Evolutionary conservation across 2,888 invertebrate species (phyloP).

Genomic region (Luperina nickerlii): DNA sequence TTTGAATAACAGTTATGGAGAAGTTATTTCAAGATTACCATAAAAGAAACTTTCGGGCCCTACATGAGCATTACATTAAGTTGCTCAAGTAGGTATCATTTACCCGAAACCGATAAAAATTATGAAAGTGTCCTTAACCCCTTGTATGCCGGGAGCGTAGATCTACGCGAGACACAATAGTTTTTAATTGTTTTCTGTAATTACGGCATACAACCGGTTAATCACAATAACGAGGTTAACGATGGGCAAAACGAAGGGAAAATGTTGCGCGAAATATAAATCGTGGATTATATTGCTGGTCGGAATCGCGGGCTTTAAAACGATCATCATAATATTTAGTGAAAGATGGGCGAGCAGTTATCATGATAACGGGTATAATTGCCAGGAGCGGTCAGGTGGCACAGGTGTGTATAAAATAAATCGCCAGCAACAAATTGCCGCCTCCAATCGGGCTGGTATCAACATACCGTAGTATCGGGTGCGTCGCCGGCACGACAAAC

Average conservation of each 20-base stretch:
- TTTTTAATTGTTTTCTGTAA: too few species aligned
- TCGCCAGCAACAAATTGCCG: conserved; percentile 68
- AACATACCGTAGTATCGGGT: conserved; percentile 61
- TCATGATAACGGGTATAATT: conserved; percentile 49
- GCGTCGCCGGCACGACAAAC: conserved; percentile 81
- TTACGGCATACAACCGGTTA: too few species aligned
- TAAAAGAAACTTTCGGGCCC: conserved; percentile 38
- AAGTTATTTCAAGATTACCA: conserved; percentile 51
- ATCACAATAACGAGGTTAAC: conserved; percentile 56
- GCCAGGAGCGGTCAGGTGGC: conserved; percentile 57
- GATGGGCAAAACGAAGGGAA: conserved; percentile 45
- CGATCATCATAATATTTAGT: conserved; percentile 46
- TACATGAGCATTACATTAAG: conserved; percentile 42
- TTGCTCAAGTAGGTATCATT: conserved; percentile 33
- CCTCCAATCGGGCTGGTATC: conserved; percentile 67
- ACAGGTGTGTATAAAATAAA: conserved; percentile 61
- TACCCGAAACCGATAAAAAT: conserved; percentile 44
- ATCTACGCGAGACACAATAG: too few species aligned
- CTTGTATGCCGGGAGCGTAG: too few species aligned
- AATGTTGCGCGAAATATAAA: conserved; percentile 25
- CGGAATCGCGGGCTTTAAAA: conserved; percentile 20
- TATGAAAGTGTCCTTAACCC: conserved; percentile 55
- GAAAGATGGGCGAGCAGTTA: conserved; percentile 49
- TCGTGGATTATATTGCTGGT: conserved; percentile 31
- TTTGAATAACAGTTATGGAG: conserved; percentile 59